These are phyloP conservation scores for Rhabdornis inornatus DNA, from an alignment of 2,113 vertebrate genomes.

Conservation along the genomic window DNA sequence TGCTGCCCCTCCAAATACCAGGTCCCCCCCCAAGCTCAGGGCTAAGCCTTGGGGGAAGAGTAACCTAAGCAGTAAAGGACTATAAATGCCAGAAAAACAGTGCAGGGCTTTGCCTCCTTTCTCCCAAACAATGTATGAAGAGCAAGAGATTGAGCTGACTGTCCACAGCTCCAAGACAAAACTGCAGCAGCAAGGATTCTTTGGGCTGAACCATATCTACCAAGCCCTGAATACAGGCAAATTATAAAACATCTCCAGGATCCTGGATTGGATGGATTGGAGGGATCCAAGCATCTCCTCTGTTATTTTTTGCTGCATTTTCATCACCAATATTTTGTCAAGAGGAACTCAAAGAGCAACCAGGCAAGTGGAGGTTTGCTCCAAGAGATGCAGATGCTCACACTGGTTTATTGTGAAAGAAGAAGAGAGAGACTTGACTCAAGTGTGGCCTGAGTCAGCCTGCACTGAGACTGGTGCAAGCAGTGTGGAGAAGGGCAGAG, in stretches of 20 bases:
- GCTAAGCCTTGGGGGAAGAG: not conserved
- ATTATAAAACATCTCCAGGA: not conserved
- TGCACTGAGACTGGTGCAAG: not conserved
- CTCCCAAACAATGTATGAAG: not conserved
- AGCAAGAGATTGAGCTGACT: not conserved
- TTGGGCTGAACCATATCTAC: not conserved
- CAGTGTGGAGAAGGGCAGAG: not conserved
- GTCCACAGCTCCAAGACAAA: not conserved
- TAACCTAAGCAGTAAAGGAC: not conserved
- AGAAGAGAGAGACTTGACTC: not conserved
- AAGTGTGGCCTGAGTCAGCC: not conserved
- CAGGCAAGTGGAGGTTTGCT: not conserved
- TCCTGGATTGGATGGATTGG: not conserved
- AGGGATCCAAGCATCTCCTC: not conserved
- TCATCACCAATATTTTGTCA: not conserved
- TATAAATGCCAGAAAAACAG: not conserved
- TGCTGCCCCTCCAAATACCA: not conserved
- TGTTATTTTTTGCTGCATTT: not conserved
- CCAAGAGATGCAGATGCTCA: not conserved
- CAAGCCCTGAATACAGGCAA: not conserved
- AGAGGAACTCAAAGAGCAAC: not conserved
- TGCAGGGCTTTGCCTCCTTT: accelerated
- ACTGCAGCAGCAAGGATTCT: not conserved
- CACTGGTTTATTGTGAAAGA: not conserved
- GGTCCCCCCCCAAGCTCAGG: not conserved